phyloP scores from a whole-genome alignment of 1,140 invertebrate species.

The Streblospio benedicti region DNA sequence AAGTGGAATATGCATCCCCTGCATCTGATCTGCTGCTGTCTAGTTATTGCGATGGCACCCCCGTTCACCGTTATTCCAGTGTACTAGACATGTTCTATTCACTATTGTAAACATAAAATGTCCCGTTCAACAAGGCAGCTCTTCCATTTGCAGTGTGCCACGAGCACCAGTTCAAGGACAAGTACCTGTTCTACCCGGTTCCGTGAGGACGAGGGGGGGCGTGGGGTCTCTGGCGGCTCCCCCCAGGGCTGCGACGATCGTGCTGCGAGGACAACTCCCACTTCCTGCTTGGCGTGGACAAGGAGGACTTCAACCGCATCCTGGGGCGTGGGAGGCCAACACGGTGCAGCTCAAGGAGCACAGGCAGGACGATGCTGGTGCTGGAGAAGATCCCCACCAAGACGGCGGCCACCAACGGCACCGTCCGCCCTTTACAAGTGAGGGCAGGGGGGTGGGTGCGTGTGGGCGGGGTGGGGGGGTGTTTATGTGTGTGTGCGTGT shows the following conservation, averaged over 20 bases:
- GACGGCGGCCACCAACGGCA: conserved; percentile 30
- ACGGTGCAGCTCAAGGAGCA: conserved; percentile 78
- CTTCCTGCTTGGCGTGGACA: conserved; percentile 75
- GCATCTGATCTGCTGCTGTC: no score
- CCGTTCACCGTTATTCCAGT: no score
- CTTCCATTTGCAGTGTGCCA: conserved; percentile 57
- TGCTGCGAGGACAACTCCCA: conserved; percentile 77
- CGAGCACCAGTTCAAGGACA: conserved; percentile 75
- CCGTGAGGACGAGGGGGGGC: conserved; percentile 58
- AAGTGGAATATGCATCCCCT: no score
- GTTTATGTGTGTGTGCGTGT: no score
- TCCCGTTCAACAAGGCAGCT: no score
- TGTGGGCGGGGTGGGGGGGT: no score
- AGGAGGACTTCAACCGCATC: conserved; percentile 78
- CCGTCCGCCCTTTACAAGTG: conserved; percentile 57
- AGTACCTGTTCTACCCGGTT: conserved; percentile 74
- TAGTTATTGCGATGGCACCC: no score
- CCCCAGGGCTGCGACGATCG: conserved; percentile 71
- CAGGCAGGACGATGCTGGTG: conserved; percentile 73
- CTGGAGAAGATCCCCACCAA: conserved; percentile 63
- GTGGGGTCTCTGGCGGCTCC: conserved; percentile 51
- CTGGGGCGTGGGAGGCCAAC: conserved; percentile 66
- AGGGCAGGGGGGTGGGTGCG: no score
- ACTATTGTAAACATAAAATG: no score
- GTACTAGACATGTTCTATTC: no score